Base-by-base conservation (phyloP, 2,797 vertebrate genomes). In the Pyrocephalus nanus region DNA sequence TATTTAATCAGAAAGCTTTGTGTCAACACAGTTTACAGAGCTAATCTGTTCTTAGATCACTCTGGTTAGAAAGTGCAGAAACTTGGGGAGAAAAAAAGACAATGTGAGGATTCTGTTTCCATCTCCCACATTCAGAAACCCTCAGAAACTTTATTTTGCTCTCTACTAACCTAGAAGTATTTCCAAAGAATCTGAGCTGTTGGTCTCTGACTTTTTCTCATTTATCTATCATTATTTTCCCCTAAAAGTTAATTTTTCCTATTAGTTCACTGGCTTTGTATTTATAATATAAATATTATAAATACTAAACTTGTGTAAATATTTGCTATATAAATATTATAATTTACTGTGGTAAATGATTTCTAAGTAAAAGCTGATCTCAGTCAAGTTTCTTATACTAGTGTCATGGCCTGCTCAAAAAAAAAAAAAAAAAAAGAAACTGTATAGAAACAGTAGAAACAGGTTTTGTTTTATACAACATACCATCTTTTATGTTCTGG, bases 401-500 rank as follows among this genome's bases (percentile, higher is more conserved):
- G 17, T 48, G 14, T 57, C 60, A 60, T 8, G 30, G 30, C 47
- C 66, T 53, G 34, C 6, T 58, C 2, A 50, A 51, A 42, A 81
- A 66, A 65, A 72, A 29, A 38, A 38, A 38, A 38, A 38, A 27
- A 72, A 92, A 50, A 69, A 55, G 50, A 77, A 54, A 50, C 36
- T 32, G 5, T 69, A 67, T 13, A 40, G 40, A 40, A 40, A 40
- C 40, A 40, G 40, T 48, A 69, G 51, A 95, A 78, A 88, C 57
- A 86, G 82, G 15, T 65, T 94, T 88, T 93, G 38, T 66, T 92
- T 88, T 78, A 88, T 79, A 69, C 36, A 80, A 83, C 43, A 53
- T 60, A 76, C 67, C 77, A 88, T 85, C 92, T 96, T 92, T 96
- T 95, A 95, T 90, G 60, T 94, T 93, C 76, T 76, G 79, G 82